A percentile compares a stretch with the other conserved stretches of the same genome.
These are phyloP conservation scores for Mastacembelus armatus DNA, from an alignment of 2,797 vertebrate genomes.

Conservation along the genomic window DNA sequence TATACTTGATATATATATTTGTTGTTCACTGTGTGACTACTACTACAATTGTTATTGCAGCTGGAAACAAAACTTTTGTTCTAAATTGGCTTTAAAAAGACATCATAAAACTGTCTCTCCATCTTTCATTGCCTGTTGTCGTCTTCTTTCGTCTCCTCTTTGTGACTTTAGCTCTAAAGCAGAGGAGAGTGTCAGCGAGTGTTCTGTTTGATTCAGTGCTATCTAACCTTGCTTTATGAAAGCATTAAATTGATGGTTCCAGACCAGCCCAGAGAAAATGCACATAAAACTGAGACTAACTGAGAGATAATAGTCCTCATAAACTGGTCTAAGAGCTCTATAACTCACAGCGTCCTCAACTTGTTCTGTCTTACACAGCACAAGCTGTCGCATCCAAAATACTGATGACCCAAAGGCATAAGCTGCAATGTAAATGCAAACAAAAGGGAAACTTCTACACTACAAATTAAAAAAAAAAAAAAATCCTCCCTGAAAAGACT, in stretches of 20 bases:
- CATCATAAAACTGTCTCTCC: conserved; percentile 71
- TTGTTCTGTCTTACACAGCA: conserved; percentile 71
- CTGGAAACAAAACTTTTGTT: conserved; percentile 77
- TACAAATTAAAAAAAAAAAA: not conserved
- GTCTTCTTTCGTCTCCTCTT: conserved; percentile 61
- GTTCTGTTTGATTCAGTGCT: conserved; percentile 82
- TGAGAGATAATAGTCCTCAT: conserved; percentile 94
- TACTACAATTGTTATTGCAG: conserved; percentile 69
- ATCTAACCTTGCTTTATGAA: conserved; percentile 87
- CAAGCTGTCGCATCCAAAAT: conserved; percentile 70
- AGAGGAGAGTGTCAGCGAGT: conserved; percentile 74
- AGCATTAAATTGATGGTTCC: conserved; percentile 97
- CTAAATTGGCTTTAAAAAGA: conserved; percentile 78
- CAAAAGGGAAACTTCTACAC: conserved; percentile 7
- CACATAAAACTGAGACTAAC: conserved; percentile 98
- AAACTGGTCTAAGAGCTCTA: conserved; percentile 87
- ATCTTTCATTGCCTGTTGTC: conserved; percentile 62
- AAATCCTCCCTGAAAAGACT: conserved; percentile 4
- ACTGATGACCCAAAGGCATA: conserved; percentile 50
- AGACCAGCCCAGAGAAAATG: conserved; percentile 97
- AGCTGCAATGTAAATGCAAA: conserved; percentile 43
- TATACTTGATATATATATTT: conserved; percentile 78
- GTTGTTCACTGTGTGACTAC: conserved; percentile 52
- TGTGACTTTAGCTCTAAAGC: conserved; percentile 80
- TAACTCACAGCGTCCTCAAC: conserved; percentile 78